Percentiles rank a stretch among this genome's conserved stretches.
These are phyloP conservation scores for Apostichopus japonicus DNA, from an alignment of 35 echinoderm and acorn worm species.

Conservation along the genomic window DNA sequence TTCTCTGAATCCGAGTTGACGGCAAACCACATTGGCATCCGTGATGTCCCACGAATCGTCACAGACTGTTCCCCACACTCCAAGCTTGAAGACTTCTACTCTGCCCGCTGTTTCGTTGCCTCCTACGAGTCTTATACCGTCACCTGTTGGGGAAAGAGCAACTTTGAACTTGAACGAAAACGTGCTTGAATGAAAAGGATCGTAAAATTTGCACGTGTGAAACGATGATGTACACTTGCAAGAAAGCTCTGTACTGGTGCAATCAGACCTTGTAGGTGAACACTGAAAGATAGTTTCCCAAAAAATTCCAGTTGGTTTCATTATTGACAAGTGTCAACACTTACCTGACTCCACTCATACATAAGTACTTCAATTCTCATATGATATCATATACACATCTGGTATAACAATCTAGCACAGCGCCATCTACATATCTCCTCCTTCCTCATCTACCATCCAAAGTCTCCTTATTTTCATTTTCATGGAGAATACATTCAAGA, in stretches of 20 bases:
- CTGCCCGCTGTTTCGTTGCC: too few relatives aligned
- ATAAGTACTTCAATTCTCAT: too few relatives aligned
- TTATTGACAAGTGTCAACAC: neutral
- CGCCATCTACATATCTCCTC: conserved; percentile 6
- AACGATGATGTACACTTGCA: neutral
- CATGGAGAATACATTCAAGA: too few relatives aligned
- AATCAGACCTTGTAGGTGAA: conserved; percentile 14
- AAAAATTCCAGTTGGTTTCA: neutral
- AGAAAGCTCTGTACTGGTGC: conserved; percentile 13
- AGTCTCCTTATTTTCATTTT: conserved; percentile 12
- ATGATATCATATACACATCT: too few relatives aligned
- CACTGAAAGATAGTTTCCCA: conserved; percentile 14
- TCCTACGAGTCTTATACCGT: too few relatives aligned
- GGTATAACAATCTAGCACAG: neutral
- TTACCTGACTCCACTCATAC: too few relatives aligned
- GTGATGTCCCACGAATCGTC: neutral
- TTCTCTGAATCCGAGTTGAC: neutral
- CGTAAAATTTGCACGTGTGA: too few relatives aligned
- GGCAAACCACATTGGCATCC: neutral
- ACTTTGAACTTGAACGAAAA: too few relatives aligned
- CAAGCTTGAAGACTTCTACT: too few relatives aligned
- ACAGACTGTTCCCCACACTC: conserved; percentile 4
- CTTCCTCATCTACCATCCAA: conserved; percentile 13
- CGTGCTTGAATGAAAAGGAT: too few relatives aligned
- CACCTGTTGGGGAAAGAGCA: too few relatives aligned